Percentiles rank a stretch among this genome's conserved stretches.
phyloP scores from a whole-genome alignment of 2,113 vertebrate species.

The Dinomys branickii region DNA sequence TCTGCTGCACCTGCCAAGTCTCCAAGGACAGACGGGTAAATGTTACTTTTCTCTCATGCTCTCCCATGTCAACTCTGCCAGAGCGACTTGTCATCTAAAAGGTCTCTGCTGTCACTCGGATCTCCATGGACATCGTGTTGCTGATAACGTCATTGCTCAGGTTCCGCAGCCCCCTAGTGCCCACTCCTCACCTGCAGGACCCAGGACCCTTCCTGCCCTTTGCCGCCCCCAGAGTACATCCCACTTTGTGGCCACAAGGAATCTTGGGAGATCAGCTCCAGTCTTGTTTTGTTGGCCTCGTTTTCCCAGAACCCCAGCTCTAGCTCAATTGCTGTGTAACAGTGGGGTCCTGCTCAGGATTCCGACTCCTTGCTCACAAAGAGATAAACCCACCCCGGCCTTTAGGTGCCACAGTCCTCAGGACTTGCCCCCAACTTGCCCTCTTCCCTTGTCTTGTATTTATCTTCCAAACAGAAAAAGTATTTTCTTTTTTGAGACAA shows the following conservation, averaged over 20 bases:
- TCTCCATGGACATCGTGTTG: too few relatives aligned
- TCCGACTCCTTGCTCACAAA: not conserved
- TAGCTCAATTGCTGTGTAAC: not conserved
- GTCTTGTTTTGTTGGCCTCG: fast-evolving
- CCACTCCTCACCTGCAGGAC: too few relatives aligned
- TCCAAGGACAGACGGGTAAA: not conserved
- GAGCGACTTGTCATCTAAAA: not conserved
- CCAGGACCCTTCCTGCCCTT: fast-evolving
- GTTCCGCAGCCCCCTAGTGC: fast-evolving
- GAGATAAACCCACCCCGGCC: fast-evolving
- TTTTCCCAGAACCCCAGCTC: not conserved
- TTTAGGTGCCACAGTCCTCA: not conserved
- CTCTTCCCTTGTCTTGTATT: not conserved
- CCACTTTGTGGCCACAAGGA: too few relatives aligned
- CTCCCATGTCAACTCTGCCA: not conserved
- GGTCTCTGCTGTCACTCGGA: not conserved
- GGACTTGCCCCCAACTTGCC: not conserved
- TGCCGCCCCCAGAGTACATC: fast-evolving
- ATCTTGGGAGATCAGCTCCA: not conserved
- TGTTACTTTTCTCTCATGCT: not conserved
- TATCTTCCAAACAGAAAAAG: not conserved
- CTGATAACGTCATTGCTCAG: not conserved
- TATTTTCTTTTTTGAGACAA: not conserved
- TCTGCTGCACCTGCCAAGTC: not conserved
- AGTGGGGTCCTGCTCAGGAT: not conserved